Evolutionary conservation across 2,888 invertebrate species (phyloP).

Genomic region (Drosophila gaucha): DNA sequence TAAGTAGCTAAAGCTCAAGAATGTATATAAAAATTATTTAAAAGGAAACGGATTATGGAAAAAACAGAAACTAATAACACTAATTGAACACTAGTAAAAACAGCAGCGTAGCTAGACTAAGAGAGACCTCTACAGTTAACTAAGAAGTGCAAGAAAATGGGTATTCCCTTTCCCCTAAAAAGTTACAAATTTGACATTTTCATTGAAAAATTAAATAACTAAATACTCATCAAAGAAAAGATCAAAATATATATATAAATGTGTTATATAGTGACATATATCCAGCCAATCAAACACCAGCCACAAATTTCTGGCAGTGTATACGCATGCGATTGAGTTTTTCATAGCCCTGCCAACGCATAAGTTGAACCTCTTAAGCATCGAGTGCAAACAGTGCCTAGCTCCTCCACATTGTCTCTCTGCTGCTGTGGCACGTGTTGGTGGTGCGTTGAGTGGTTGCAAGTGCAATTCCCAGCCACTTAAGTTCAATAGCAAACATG

Average conservation of each 20-base stretch:
- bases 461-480: constrained; percentile 67
- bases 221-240: not conserved
- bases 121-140: no score
- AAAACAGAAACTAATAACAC: no score
- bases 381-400: constrained; percentile 41
- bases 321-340: constrained; percentile 24
- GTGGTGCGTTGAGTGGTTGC: constrained; percentile 22
- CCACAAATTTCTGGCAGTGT: not conserved
- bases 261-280: not conserved
- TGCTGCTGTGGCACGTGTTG: no score
- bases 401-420: constrained; percentile 14
- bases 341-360: constrained; percentile 50
- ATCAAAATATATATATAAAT: not conserved
- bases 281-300: not conserved
- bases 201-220: no score
- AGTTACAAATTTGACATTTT: no score
- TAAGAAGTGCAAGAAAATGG: no score
- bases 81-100: no score
- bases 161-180: no score
- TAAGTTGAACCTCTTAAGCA: constrained; percentile 46
- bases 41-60: no score
- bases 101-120: no score
- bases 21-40: no score
- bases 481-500: constrained; percentile 63
- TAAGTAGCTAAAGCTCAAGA: no score